These are phyloP conservation scores for Capra hircus DNA, from an alignment of 2,113 vertebrate species.

Conservation along the genomic window DNA sequence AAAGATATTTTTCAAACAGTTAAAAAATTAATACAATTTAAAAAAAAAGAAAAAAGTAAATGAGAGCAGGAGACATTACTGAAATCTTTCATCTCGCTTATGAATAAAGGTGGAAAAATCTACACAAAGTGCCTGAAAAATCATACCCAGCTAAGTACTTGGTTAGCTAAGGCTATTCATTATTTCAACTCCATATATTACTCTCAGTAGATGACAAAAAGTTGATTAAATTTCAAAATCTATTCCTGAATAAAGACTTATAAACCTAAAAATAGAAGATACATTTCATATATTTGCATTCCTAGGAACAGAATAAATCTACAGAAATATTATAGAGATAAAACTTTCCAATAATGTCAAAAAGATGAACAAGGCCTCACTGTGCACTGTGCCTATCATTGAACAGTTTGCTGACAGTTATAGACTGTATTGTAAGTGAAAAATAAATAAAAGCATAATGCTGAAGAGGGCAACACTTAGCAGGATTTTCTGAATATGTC, in stretches of 20 bases:
- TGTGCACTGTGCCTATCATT: not conserved
- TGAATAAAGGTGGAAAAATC: not conserved
- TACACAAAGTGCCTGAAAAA: not conserved
- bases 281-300: conserved; percentile 34
- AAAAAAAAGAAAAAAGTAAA: not conserved
- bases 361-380: conserved; percentile 33
- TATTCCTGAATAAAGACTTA: conserved; percentile 29
- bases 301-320: conserved; percentile 25
- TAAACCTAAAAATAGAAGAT: conserved; percentile 51
- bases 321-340: conserved; percentile 36
- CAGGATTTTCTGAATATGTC: not conserved
- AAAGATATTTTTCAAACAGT: not conserved
- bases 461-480: not conserved
- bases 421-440: not conserved
- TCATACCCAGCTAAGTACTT: not conserved
- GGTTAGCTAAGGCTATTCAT: conserved; percentile 15
- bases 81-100: not conserved
- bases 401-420: not conserved
- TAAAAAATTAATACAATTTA: not conserved
- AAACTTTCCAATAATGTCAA: conserved; percentile 45
- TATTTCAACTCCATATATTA: conserved; percentile 36
- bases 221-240: conserved; percentile 52
- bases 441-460: not conserved
- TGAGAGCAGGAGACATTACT: not conserved
- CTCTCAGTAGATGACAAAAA: conserved; percentile 42